phyloP scores from a whole-genome alignment of 2,797 vertebrate genomes.

The Cryptoprocta ferox region DNA sequence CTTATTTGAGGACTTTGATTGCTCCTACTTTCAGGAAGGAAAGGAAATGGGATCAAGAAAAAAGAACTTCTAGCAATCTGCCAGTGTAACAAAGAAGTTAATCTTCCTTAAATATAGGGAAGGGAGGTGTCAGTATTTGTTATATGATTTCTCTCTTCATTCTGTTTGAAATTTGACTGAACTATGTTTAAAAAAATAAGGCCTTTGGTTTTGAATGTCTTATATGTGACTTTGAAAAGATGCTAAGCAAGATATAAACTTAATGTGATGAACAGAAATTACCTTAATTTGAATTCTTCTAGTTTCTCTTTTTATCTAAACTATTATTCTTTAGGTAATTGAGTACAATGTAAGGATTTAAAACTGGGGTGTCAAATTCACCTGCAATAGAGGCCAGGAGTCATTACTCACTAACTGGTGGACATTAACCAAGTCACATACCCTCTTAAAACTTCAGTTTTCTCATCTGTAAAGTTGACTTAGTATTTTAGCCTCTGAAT shows the following conservation, averaged over 20 bases:
- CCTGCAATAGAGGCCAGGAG: neutral
- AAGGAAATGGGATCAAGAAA: neutral
- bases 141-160: neutral
- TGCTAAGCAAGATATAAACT: neutral
- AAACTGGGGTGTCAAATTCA: neutral
- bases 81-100: neutral
- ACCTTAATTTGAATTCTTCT: neutral
- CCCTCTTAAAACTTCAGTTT: neutral
- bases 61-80: neutral
- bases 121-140: neutral
- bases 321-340: neutral
- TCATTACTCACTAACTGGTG: neutral
- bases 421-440: neutral
- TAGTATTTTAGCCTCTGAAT: conserved; percentile 10
- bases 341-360: neutral
- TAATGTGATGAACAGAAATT: neutral
- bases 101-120: neutral
- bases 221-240: neutral
- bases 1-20: neutral
- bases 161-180: neutral
- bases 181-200: neutral
- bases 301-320: conserved; percentile 30
- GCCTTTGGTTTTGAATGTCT: neutral
- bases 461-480: neutral
- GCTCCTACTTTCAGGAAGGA: neutral